Evolutionary conservation across 2,888 invertebrate genomes (phyloP), one percentile per base, ranked within the genome.

Genomic region (Nymphalis urticae): DNA sequence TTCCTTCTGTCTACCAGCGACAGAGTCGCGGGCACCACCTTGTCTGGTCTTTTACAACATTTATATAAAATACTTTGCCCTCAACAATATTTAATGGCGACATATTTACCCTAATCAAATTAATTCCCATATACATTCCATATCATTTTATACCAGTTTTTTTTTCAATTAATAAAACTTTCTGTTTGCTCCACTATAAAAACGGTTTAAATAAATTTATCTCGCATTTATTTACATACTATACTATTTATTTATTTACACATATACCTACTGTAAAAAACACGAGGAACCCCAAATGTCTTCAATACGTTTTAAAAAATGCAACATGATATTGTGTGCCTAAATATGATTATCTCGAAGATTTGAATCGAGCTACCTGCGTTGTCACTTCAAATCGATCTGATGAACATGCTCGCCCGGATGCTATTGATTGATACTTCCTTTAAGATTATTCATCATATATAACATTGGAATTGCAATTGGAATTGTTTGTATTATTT

Each of bases 341-440:
- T 64, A 70, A 64, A 72, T 64, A 72, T 69, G 68, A 70, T 64
- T 69, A 68, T 61, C 61, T 62, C 61, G 68, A 64, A 66, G 71
- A 65, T 21, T 54, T 58, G 62, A 60, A 48, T 50, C 32, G 17
- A 53, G 75, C 80, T 88, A 88, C 88, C 88, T 88, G 87, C 80
- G 79, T 77, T 79, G 42, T 58, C 58, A 42, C n/a, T n/a, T 58
- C 19, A 3, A 19, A 80, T 79, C 80, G 75, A 66, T 42, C 48
- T 48, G 32, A 59, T 24, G n/a, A 65, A 56, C 51, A 68, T 47
- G 80, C 79, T 77, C 79, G 83, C 79, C 85, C 87, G 88, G 88
- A 89, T 89, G 82, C 66, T 77, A 75, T 56, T 75, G 73, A 80
- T 79, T 73, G 78, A 87, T 87, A 87, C 89, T 88, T 88, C 89